A percentile compares a stretch with the other conserved stretches of the same genome.
These are phyloP conservation scores for Callimorpha dominula DNA, from an alignment of 2,888 invertebrate species.

Conservation along the genomic window DNA sequence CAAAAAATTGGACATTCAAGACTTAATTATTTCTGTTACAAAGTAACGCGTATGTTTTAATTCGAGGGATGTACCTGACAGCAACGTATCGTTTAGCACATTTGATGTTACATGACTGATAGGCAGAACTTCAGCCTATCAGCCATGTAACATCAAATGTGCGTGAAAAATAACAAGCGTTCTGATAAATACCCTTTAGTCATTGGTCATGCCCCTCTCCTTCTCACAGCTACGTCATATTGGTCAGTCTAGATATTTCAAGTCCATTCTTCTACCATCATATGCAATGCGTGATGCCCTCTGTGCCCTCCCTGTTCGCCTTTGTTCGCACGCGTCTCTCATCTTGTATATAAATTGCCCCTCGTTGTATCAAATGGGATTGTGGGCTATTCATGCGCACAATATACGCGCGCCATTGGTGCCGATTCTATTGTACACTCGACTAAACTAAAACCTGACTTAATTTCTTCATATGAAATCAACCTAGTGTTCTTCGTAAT, in stretches of 20 bases:
- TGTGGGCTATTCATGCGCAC: conserved; percentile 38
- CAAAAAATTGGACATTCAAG: too few relatives aligned
- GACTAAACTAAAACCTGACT: too few relatives aligned
- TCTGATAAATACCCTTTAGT: not conserved
- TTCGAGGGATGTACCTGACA: not conserved
- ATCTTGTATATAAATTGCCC: conserved; percentile 40
- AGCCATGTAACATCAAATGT: too few relatives aligned
- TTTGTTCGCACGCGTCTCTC: conserved; percentile 32
- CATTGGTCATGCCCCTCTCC: not conserved
- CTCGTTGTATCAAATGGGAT: conserved; percentile 39
- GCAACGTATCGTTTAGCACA: not conserved
- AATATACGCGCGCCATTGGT: conserved; percentile 25
- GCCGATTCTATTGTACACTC: too few relatives aligned
- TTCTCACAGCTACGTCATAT: too few relatives aligned
- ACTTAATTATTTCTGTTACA: not conserved
- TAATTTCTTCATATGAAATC: too few relatives aligned
- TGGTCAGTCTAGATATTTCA: not conserved
- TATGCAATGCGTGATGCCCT: too few relatives aligned
- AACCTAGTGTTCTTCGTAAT: too few relatives aligned
- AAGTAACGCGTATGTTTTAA: not conserved
- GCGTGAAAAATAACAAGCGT: not conserved
- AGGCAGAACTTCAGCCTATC: too few relatives aligned
- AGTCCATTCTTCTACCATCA: not conserved
- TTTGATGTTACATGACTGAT: too few relatives aligned
- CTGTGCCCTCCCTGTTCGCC: not conserved